These are phyloP conservation scores for Poecilobothrus nobilitatus DNA, from an alignment of 2,888 invertebrate species.

Conservation along the genomic window DNA sequence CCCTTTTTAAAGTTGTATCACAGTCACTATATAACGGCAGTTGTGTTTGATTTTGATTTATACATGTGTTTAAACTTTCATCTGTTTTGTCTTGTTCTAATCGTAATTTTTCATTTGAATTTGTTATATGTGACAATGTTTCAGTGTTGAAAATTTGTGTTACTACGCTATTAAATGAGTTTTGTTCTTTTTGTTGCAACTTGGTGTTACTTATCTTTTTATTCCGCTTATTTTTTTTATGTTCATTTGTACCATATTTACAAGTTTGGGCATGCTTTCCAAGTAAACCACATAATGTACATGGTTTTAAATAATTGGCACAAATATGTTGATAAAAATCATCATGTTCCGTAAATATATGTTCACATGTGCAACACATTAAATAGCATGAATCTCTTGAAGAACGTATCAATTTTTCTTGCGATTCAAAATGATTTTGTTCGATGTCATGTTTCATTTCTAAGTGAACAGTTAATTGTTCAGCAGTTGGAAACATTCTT, in stretches of 20 bases:
- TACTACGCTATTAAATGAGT: too few relatives aligned
- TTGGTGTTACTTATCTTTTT: constrained; percentile 7
- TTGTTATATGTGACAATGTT: neutral
- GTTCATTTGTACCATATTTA: neutral
- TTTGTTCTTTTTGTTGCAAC: constrained; percentile 14
- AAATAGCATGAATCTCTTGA: constrained; percentile 59
- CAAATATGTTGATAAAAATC: constrained; percentile 70
- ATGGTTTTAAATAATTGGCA: constrained; percentile 38
- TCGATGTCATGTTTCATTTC: constrained; percentile 68
- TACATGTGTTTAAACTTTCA: neutral
- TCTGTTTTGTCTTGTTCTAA: neutral
- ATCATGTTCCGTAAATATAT: constrained; percentile 66
- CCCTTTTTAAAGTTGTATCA: neutral
- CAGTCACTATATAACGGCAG: neutral
- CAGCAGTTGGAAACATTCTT: constrained; percentile 72
- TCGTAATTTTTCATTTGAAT: neutral
- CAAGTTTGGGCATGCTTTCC: constrained; percentile 24
- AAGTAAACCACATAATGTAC: constrained; percentile 39
- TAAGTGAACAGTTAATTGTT: constrained; percentile 69
- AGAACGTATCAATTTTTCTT: constrained; percentile 58
- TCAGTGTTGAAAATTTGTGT: neutral
- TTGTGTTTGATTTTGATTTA: neutral
- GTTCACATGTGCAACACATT: constrained; percentile 73
- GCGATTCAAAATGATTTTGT: constrained; percentile 58
- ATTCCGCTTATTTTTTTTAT: neutral